Conservation (phyloP, 2,888 invertebrate species). For the Pollenia labialis region DNA sequence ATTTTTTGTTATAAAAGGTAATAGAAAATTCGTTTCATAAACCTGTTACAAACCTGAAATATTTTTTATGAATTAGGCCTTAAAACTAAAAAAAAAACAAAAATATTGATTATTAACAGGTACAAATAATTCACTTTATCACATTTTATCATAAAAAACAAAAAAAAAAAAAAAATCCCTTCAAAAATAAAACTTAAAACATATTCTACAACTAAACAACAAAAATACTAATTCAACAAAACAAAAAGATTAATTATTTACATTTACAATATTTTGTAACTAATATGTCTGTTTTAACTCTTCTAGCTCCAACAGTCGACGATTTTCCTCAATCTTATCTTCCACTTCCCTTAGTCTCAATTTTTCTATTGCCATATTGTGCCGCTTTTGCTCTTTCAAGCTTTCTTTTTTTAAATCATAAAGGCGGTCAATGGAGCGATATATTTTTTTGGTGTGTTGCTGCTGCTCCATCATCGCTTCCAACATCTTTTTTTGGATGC, state of each 20-base stretch:
- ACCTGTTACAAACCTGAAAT: too few species aligned
- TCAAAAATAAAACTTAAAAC: too few species aligned
- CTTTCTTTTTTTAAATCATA: constrained; percentile 4
- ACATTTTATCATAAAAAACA: neutral
- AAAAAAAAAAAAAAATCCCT: too few species aligned
- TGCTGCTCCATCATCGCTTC: neutral
- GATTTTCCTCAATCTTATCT: neutral
- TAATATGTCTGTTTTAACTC: neutral
- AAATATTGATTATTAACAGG: neutral
- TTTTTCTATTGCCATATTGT: neutral
- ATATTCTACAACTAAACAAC: too few species aligned
- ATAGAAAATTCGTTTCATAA: too few species aligned
- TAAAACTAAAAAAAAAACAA: neutral
- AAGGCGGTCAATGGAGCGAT: constrained; percentile 5
- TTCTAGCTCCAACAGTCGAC: neutral
- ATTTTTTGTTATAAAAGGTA: too few species aligned
- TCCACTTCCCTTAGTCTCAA: too few species aligned
- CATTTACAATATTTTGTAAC: neutral
- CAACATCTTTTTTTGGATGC: constrained; percentile 13
- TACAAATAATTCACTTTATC: neutral
- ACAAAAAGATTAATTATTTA: too few species aligned
- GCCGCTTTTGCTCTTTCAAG: constrained; percentile 5
- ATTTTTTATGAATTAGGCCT: too few species aligned
- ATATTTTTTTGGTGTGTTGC: constrained; percentile 3
- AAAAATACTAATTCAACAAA: too few species aligned